A percentile compares a stretch with the other conserved stretches of the same genome.
These are phyloP conservation scores for Chelonus formosanus DNA, from an alignment of 2,888 invertebrate species.

Conservation along the genomic window DNA sequence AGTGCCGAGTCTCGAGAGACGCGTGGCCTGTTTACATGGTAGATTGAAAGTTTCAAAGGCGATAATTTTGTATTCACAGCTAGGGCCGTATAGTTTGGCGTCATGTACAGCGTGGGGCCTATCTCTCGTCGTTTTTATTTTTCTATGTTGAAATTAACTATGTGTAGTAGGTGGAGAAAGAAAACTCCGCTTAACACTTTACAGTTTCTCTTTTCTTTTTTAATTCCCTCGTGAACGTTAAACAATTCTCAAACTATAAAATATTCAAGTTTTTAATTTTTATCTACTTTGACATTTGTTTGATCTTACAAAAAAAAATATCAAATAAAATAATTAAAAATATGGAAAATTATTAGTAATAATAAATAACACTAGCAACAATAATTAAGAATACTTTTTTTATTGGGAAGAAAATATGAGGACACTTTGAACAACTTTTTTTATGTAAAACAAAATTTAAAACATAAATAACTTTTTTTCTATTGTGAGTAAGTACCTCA, in stretches of 20 bases:
- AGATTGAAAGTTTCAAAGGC: conserved; percentile 56
- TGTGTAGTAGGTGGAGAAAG: not conserved
- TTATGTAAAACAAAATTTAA: too few relatives aligned
- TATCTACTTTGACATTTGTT: too few relatives aligned
- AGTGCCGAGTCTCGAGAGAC: conserved; percentile 41
- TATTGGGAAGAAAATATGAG: too few relatives aligned
- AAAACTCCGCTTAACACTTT: conserved; percentile 7
- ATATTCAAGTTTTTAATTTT: too few relatives aligned
- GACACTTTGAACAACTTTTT: too few relatives aligned
- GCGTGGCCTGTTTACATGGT: conserved; percentile 45
- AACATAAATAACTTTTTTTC: too few relatives aligned
- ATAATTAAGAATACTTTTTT: too few relatives aligned
- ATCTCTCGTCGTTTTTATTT: conserved; percentile 35
- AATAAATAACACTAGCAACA: too few relatives aligned
- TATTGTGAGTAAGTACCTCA: too few relatives aligned
- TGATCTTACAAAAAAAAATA: conserved; percentile 2
- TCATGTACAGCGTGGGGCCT: conserved; percentile 52
- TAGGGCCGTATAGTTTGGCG: conserved; percentile 48
- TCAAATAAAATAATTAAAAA: not conserved
- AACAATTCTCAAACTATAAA: too few relatives aligned
- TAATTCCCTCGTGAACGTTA: too few relatives aligned
- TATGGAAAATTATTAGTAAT: too few relatives aligned
- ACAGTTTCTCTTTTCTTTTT: not conserved
- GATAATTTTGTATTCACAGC: conserved; percentile 54
- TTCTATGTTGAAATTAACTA: conserved; percentile 7